These are phyloP conservation scores for Saimiri boliviensis DNA, from an alignment of 2,113 vertebrate genomes.

Conservation along the genomic window DNA sequence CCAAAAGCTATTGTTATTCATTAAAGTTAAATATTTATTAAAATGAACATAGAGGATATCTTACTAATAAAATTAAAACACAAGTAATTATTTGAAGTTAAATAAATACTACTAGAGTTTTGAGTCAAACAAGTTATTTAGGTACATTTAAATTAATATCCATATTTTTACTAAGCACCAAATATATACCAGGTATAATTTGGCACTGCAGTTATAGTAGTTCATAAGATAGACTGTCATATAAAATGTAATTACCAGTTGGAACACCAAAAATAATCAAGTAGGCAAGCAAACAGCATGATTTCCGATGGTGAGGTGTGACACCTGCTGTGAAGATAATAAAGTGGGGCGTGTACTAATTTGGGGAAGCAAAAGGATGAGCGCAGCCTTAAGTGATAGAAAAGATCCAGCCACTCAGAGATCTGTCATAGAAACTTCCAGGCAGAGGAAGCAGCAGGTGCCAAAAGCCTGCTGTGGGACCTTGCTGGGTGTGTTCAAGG, in stretches of 20 bases:
- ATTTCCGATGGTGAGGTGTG: not conserved
- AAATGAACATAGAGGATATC: not conserved
- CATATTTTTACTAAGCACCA: conserved; percentile 27
- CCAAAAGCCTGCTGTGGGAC: not conserved
- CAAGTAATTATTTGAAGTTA: conserved; percentile 3
- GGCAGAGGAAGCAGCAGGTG: not conserved
- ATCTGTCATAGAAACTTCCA: not conserved
- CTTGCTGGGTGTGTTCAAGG: not conserved
- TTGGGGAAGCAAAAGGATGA: not conserved
- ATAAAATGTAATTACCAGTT: not conserved
- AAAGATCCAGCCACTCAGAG: not conserved
- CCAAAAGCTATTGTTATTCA: not conserved
- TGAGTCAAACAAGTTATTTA: not conserved
- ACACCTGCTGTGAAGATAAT: not conserved
- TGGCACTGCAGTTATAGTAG: not conserved
- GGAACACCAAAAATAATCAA: not conserved
- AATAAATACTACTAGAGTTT: not conserved
- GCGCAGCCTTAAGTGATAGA: not conserved
- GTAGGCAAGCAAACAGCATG: not conserved
- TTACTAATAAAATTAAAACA: not conserved
- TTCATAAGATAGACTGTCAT: not conserved
- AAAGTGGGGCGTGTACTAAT: not conserved
- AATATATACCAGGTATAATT: not conserved
- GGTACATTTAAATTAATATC: not conserved
- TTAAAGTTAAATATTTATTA: not conserved